Evolutionary conservation across 2,797 vertebrate species (phyloP).

Genomic region (Jordanella pulchra): DNA sequence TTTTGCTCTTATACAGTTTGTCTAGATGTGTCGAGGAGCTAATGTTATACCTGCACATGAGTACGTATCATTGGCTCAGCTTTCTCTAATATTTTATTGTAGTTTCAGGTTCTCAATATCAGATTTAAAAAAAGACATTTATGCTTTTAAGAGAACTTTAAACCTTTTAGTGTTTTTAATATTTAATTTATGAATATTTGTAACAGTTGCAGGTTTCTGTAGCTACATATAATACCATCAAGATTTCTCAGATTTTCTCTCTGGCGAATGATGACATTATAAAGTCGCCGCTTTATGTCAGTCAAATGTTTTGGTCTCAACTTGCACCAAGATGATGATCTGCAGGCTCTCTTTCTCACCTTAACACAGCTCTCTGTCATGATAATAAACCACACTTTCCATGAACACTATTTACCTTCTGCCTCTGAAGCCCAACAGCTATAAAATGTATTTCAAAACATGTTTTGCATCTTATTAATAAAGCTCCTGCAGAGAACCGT

Average conservation of each 20-base stretch:
- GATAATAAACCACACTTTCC: constrained; percentile 51
- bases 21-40: too few species aligned
- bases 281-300: constrained; percentile 63
- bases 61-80: too few species aligned
- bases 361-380: constrained; percentile 40
- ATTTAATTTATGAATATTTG: not conserved
- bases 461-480: constrained; percentile 70
- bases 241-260: constrained; percentile 47
- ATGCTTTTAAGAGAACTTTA: not conserved
- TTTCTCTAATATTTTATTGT: too few species aligned
- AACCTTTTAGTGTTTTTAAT: not conserved
- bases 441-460: constrained; percentile 74
- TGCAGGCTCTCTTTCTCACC: constrained; percentile 19
- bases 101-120: too few species aligned
- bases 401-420: constrained; percentile 66
- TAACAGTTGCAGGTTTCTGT: constrained; percentile 10
- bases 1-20: too few species aligned
- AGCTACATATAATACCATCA: constrained; percentile 29
- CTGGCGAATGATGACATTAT: constrained; percentile 58
- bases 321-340: constrained; percentile 29
- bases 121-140: not conserved
- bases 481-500: constrained; percentile 56
- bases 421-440: constrained; percentile 58
- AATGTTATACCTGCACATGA: too few species aligned
- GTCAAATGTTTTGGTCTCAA: constrained; percentile 54